A percentile compares a stretch with the other conserved stretches of the same genome.
Evolutionary conservation across 2,797 vertebrate genomes (phyloP).

Genomic region (Lerista edwardsae): DNA sequence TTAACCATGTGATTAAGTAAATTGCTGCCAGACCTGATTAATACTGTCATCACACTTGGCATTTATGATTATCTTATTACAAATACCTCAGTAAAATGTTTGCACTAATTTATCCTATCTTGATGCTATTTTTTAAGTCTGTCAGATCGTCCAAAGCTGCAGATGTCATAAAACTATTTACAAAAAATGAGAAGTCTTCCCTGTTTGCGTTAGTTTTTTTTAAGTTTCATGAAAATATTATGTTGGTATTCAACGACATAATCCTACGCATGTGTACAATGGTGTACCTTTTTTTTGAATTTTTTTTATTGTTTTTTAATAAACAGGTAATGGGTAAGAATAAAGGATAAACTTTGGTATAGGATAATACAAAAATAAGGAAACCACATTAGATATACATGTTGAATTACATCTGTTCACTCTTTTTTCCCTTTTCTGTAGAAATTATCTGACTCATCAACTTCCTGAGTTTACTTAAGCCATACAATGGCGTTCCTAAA

Average conservation of each 20-base stretch:
- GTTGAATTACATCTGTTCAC: too few relatives aligned
- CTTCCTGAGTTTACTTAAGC: too few relatives aligned
- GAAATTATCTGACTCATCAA: too few relatives aligned
- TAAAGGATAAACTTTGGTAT: too few relatives aligned
- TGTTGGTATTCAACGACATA: background rate
- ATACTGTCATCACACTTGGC: slow-evolving; percentile 66
- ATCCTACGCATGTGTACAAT: background rate
- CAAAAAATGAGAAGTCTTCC: background rate
- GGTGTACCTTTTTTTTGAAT: too few relatives aligned
- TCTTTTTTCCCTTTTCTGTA: too few relatives aligned
- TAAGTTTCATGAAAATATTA: background rate
- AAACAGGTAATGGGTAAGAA: too few relatives aligned
- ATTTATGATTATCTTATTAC: slow-evolving; percentile 66
- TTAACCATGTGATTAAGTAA: slow-evolving; percentile 75
- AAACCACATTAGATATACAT: too few relatives aligned
- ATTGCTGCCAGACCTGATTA: slow-evolving; percentile 66
- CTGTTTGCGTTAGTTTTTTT: slow-evolving; percentile 4
- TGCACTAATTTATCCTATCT: slow-evolving; percentile 58
- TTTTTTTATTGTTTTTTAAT: too few relatives aligned
- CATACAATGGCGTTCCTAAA: too few relatives aligned
- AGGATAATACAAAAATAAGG: too few relatives aligned
- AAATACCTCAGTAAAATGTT: slow-evolving; percentile 59
- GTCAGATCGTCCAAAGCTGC: slow-evolving; percentile 30
- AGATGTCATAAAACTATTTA: slow-evolving; percentile 30
- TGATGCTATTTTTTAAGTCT: slow-evolving; percentile 55